A percentile compares a stretch with the other conserved stretches of the same genome.
These are phyloP conservation scores for Neogale vison DNA, from an alignment of 2,113 vertebrate species.

Conservation along the genomic window DNA sequence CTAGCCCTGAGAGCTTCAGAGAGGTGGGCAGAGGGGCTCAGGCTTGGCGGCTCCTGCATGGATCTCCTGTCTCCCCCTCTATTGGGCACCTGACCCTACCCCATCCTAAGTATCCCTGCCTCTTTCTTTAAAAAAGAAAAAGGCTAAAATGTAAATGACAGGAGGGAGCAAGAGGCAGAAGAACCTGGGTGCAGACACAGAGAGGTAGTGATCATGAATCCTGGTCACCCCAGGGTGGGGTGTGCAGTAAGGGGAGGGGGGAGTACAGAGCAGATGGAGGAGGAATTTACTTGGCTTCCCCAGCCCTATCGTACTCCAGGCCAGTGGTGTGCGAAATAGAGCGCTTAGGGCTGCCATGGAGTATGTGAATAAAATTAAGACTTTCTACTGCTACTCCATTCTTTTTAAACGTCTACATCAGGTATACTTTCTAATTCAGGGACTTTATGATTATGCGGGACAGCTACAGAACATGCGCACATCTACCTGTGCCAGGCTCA, in stretches of 20 bases:
- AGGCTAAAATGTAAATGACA: background rate
- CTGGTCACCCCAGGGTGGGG: background rate
- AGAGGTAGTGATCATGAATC: background rate
- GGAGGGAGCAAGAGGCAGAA: background rate
- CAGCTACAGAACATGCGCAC: background rate
- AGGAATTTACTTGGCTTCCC: background rate
- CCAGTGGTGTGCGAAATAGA: background rate
- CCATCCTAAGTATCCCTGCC: background rate
- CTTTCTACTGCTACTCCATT: background rate
- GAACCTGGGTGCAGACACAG: background rate
- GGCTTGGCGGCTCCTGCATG: background rate
- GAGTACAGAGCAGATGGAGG: background rate
- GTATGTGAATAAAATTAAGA: background rate
- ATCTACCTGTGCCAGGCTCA: background rate
- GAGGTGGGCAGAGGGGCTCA: background rate
- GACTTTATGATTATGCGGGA: too few species aligned
- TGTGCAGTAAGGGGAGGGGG: accelerated
- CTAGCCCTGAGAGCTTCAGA: background rate
- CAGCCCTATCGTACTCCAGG: background rate
- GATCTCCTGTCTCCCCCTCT: too few species aligned
- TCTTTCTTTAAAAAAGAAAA: background rate
- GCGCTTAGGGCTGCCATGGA: background rate
- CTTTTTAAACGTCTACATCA: background rate
- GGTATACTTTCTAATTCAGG: background rate
- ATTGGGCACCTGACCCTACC: background rate